phyloP scores from a whole-genome alignment of 2,888 invertebrate genomes.

The Ischnus inquisitorius region DNA sequence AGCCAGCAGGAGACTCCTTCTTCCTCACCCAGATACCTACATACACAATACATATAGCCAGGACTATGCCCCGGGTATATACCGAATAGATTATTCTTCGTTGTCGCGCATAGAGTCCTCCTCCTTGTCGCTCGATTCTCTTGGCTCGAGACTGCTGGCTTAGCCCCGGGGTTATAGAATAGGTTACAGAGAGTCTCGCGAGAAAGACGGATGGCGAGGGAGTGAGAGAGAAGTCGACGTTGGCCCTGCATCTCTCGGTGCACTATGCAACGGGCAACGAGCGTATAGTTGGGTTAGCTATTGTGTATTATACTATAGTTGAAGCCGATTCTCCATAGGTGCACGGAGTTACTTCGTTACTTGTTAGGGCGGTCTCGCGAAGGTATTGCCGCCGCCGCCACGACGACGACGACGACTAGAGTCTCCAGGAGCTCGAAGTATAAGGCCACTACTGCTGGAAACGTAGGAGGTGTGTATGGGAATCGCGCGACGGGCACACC shows the following conservation, averaged over 20 bases:
- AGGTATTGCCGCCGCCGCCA: slow-evolving; percentile 16
- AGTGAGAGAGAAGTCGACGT: slow-evolving; percentile 32
- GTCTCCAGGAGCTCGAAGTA: slow-evolving; percentile 44
- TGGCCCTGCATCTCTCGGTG: slow-evolving; percentile 47
- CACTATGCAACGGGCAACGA: slow-evolving; percentile 44
- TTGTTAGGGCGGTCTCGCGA: slow-evolving; percentile 76
- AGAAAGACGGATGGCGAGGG: slow-evolving; percentile 3
- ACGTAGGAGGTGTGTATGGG: slow-evolving; percentile 81
- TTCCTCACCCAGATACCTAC: slow-evolving; percentile 77
- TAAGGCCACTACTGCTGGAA: slow-evolving; percentile 12
- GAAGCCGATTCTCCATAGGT: slow-evolving; percentile 17
- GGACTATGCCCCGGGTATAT: slow-evolving; percentile 69
- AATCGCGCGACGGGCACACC: slow-evolving; percentile 75
- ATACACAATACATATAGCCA: slow-evolving; percentile 57
- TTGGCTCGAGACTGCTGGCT: slow-evolving; percentile 48
- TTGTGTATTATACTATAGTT: slow-evolving; percentile 27
- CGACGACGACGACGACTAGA: slow-evolving; percentile 34
- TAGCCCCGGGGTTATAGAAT: slow-evolving; percentile 62
- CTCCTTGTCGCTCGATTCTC: slow-evolving; percentile 38
- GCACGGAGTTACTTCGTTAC: slow-evolving; percentile 72
- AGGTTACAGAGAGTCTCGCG: slow-evolving; percentile 60
- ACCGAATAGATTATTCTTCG: slow-evolving; percentile 71
- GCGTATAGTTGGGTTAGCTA: slow-evolving; percentile 24
- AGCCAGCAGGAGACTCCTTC: slow-evolving; percentile 46
- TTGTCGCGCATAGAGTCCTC: slow-evolving; percentile 43